Evolutionary conservation across 92 coral and sea anemone species (phyloP).

Genomic region (Epizoanthus rinbou): DNA sequence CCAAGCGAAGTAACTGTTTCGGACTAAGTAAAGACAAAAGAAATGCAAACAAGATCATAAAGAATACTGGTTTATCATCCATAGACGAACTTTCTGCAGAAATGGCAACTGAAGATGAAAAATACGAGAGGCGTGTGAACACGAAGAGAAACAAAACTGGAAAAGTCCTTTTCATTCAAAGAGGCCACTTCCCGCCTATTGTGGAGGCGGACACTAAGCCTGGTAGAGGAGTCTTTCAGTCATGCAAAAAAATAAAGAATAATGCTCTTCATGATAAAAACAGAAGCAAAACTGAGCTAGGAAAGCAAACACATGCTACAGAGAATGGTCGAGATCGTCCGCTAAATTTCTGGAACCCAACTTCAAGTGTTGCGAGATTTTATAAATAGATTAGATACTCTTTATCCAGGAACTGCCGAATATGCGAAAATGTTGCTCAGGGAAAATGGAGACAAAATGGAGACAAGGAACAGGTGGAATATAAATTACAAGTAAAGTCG

Average conservation of each 20-base stretch:
- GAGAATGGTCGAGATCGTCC: neutral
- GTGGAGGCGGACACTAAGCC: neutral
- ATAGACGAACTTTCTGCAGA: neutral
- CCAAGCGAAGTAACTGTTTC: constrained; percentile 6
- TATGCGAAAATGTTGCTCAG: too few species aligned
- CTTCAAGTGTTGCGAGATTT: constrained; percentile 11
- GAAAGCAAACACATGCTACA: too few species aligned
- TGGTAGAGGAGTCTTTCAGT: neutral
- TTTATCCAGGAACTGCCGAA: too few species aligned
- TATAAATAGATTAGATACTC: constrained; percentile 3
- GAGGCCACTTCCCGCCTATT: neutral
- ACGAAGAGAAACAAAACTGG: neutral
- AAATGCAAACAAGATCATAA: neutral
- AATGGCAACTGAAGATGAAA: neutral
- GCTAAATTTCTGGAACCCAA: constrained; percentile 2
- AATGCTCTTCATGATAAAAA: neutral
- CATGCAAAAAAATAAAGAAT: neutral
- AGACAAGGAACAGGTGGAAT: too few species aligned
- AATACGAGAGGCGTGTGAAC: neutral
- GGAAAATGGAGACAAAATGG: too few species aligned
- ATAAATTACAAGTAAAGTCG: too few species aligned
- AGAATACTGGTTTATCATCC: neutral
- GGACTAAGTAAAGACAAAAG: neutral
- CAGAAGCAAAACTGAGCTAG: neutral
- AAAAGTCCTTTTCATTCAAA: constrained; percentile 1